A percentile compares a stretch with the other conserved stretches of the same genome.
phyloP scores from a whole-genome alignment of 2,888 invertebrate genomes.

The Oxyteleia sp. region DNA sequence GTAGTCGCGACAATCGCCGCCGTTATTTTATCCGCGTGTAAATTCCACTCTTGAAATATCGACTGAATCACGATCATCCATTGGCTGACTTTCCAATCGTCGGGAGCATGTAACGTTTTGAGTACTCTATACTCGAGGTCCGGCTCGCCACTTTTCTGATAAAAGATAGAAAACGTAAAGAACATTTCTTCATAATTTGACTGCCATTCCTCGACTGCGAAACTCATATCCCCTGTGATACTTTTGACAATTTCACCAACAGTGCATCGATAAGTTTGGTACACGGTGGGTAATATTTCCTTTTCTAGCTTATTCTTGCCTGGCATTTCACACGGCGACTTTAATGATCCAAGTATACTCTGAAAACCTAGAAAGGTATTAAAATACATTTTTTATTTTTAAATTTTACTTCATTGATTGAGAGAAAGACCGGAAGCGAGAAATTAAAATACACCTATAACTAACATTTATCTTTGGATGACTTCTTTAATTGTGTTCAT shows the following conservation, averaged over 20 bases:
- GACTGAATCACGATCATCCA: conserved; percentile 86
- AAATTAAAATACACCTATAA: too few species aligned
- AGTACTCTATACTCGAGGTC: conserved; percentile 86
- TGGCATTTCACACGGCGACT: conserved; percentile 88
- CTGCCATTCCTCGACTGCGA: conserved; percentile 88
- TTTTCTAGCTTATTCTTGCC: conserved; percentile 87
- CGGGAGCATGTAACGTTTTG: conserved; percentile 86
- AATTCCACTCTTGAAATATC: conserved; percentile 87
- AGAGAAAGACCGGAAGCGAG: too few species aligned
- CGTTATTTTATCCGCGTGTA: conserved; percentile 86
- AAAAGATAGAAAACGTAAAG: conserved; percentile 87
- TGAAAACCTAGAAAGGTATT: too few species aligned
- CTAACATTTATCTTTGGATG: too few species aligned
- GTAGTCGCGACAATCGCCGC: conserved; percentile 87
- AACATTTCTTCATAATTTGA: conserved; percentile 86
- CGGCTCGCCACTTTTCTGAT: conserved; percentile 85
- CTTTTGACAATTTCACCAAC: conserved; percentile 82
- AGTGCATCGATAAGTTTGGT: conserved; percentile 86
- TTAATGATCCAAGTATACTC: too few species aligned
- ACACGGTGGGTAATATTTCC: conserved; percentile 88
- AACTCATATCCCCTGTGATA: conserved; percentile 83
- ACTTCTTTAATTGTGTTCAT: too few species aligned
- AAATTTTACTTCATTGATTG: too few species aligned
- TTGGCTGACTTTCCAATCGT: conserved; percentile 84
- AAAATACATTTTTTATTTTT: too few species aligned